Conservation (phyloP, 2,888 invertebrate genomes). For the Sphaeridia pumilis region DNA sequence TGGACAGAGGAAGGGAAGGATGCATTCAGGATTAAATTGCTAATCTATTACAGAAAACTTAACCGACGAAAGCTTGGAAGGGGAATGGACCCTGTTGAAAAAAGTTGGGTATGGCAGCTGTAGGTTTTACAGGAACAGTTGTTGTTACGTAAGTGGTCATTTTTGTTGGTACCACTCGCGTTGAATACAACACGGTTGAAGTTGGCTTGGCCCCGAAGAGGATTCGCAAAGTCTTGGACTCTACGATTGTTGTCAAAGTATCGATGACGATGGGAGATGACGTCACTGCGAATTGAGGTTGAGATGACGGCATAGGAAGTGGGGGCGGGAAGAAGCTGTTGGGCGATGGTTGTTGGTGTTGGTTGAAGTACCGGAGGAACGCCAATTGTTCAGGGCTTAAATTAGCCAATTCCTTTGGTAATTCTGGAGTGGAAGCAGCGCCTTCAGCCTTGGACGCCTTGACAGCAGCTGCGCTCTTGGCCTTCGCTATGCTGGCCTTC, state of each 20-base stretch:
- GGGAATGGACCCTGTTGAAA: slow-evolving; percentile 31
- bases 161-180: slow-evolving; percentile 67
- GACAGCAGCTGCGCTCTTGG: slow-evolving; percentile 11
- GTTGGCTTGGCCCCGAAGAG: slow-evolving; percentile 86
- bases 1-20: not conserved
- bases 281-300: slow-evolving; percentile 50
- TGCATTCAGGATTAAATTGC: too few relatives aligned
- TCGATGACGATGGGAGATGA: slow-evolving; percentile 70
- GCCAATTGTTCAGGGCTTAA: slow-evolving; percentile 35
- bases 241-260: slow-evolving; percentile 63
- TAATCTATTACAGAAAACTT: slow-evolving; percentile 3
- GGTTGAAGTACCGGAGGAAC: slow-evolving; percentile 33
- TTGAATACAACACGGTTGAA: slow-evolving; percentile 72
- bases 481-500: slow-evolving; percentile 41
- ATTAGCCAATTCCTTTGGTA: slow-evolving; percentile 23
- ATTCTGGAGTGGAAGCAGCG: slow-evolving; percentile 4
- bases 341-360: slow-evolving; percentile 9
- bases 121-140: slow-evolving; percentile 60
- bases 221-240: slow-evolving; percentile 68
- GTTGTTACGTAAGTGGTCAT: slow-evolving; percentile 73
- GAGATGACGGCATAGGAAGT: slow-evolving; percentile 41
- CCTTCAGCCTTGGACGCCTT: slow-evolving; percentile 10
- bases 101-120: slow-evolving; percentile 41
- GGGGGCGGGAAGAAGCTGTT: slow-evolving; percentile 32
- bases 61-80: slow-evolving; percentile 34